phyloP scores from a whole-genome alignment of 2,888 invertebrate genomes.

The Microchrysa polita region DNA sequence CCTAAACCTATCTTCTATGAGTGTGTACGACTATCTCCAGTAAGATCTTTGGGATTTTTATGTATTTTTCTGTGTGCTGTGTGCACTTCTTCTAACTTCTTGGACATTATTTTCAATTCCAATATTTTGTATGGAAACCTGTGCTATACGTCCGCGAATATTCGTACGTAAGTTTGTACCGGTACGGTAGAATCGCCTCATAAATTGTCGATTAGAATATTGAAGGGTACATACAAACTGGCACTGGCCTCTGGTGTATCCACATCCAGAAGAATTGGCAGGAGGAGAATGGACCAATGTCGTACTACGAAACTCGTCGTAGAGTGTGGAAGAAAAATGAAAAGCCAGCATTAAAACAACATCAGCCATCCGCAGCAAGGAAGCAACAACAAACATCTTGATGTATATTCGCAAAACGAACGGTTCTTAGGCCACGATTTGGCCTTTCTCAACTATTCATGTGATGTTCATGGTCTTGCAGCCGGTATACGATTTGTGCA shows the following conservation, averaged over 20 bases:
- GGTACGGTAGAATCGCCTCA: conserved; percentile 6
- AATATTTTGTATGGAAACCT: conserved; percentile 9
- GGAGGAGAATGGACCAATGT: not conserved
- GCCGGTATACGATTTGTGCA: not conserved
- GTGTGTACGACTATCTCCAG: not conserved
- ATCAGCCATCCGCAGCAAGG: no score
- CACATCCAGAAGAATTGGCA: not conserved
- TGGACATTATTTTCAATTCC: conserved; percentile 12
- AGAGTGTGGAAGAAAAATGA: not conserved
- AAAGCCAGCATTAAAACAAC: not conserved
- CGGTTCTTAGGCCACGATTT: conserved; percentile 41
- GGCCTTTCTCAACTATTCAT: conserved; percentile 34
- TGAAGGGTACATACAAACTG: conserved; percentile 24
- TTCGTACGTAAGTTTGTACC: not conserved
- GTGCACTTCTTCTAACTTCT: not conserved
- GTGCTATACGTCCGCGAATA: no score
- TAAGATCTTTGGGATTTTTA: conserved; percentile 13
- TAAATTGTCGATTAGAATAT: conserved; percentile 24
- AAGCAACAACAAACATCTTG: conserved; percentile 9
- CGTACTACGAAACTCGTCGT: not conserved
- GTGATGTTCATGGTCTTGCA: not conserved
- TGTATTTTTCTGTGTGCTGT: not conserved
- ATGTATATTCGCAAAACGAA: conserved; percentile 32
- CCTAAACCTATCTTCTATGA: not conserved
- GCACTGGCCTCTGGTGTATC: not conserved